Evolutionary conservation across 2,797 vertebrate species (phyloP).

Genomic region (Miichthys miiuy): DNA sequence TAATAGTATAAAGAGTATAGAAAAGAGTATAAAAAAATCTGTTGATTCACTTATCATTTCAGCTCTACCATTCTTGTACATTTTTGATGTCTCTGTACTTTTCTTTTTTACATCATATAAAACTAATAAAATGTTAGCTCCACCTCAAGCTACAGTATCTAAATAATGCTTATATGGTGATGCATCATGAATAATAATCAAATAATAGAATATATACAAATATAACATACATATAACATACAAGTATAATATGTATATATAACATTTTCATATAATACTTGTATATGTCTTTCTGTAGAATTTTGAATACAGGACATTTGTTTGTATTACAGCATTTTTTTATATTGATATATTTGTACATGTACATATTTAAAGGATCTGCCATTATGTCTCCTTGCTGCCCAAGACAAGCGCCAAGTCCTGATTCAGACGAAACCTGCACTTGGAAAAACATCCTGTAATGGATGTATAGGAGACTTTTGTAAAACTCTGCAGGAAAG

Average conservation of each 20-base stretch:
- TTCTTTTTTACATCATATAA: not conserved
- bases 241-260: too few relatives aligned
- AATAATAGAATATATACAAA: not conserved
- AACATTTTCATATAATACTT: not conserved
- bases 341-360: not conserved
- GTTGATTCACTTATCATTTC: not conserved
- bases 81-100: not conserved
- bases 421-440: conserved; percentile 31
- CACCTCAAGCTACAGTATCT: not conserved
- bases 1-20: too few relatives aligned
- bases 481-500: conserved; percentile 73
- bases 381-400: not conserved
- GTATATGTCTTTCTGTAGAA: not conserved
- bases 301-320: not conserved
- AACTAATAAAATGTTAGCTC: not conserved
- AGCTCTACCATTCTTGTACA: not conserved
- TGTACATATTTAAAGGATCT: not conserved
- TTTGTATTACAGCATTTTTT: not conserved
- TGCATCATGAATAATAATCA: not conserved
- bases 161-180: not conserved
- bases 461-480: conserved; percentile 49
- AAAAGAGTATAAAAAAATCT: too few relatives aligned
- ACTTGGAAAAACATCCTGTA: conserved; percentile 23
- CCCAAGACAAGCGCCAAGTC: conserved; percentile 23
- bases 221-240: not conserved